Evolutionary conservation across 2,797 vertebrate species (phyloP).

Genomic region (Philypnodon macrostomus): DNA sequence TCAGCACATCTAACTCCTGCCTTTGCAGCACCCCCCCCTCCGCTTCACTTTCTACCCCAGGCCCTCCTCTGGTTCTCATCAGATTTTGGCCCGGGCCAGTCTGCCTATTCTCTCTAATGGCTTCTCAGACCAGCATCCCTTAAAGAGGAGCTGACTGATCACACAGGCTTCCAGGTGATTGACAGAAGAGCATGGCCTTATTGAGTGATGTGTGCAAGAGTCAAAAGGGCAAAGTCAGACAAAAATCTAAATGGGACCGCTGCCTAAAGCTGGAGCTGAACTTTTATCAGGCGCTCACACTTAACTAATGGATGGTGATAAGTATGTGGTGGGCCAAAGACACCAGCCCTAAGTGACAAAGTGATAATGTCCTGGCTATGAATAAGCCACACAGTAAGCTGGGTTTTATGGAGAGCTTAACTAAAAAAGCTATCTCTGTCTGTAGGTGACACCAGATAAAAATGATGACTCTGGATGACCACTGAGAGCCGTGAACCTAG

Average conservation of each 20-base stretch:
- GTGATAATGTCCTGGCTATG: conserved; percentile 66
- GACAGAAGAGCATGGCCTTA: conserved; percentile 63
- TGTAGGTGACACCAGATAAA: conserved; percentile 49
- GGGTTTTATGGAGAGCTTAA: conserved; percentile 59
- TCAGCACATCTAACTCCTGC: conserved; percentile 65
- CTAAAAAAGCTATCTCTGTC: conserved; percentile 52
- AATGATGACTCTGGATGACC: conserved; percentile 54
- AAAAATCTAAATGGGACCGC: conserved; percentile 63
- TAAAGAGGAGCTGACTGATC: conserved; percentile 73
- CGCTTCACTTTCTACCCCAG: conserved; percentile 44
- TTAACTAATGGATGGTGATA: conserved; percentile 68
- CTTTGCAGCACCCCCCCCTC: conserved; percentile 21
- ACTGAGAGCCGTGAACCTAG: conserved; percentile 56
- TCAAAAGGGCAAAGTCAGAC: conserved; percentile 56
- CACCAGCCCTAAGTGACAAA: conserved; percentile 47
- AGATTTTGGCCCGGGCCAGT: conserved; percentile 55
- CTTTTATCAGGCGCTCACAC: conserved; percentile 68
- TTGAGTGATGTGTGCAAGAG: conserved; percentile 72
- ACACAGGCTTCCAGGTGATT: conserved; percentile 64
- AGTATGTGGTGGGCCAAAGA: conserved; percentile 38
- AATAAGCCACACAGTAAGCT: conserved; percentile 54
- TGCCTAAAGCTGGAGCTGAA: conserved; percentile 31
- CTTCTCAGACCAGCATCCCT: conserved; percentile 61
- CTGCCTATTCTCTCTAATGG: conserved; percentile 66
- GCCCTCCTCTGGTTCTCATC: conserved; percentile 76